Evolutionary conservation across 2,888 invertebrate genomes (phyloP).

Genomic region (Augiades crinisus): DNA sequence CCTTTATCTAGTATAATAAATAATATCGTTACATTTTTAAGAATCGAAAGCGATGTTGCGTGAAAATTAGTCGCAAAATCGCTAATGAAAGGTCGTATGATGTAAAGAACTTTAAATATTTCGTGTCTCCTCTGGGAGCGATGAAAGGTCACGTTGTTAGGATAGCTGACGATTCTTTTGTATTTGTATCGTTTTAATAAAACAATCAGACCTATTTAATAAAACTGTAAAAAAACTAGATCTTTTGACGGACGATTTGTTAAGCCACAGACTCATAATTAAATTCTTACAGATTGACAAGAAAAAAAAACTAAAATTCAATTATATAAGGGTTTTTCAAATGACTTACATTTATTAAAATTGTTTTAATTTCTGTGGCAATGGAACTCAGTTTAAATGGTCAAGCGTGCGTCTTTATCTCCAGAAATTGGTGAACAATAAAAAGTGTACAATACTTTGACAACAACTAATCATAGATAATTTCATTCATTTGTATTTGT

Average conservation of each 20-base stretch:
- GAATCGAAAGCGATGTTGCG: too few species aligned
- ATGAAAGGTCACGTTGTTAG: constrained; percentile 26
- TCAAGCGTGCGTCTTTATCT: constrained; percentile 73
- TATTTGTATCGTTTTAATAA: constrained; percentile 11
- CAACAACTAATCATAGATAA: too few species aligned
- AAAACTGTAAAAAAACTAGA: background rate
- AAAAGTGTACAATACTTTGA: background rate
- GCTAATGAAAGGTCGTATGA: background rate
- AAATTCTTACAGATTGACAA: background rate
- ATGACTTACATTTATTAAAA: background rate
- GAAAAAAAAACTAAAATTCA: too few species aligned
- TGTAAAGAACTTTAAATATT: constrained; percentile 9
- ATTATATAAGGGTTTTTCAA: background rate
- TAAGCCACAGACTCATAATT: background rate
- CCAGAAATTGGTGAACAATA: constrained; percentile 27
- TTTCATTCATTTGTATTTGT: too few species aligned
- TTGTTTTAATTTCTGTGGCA: background rate
- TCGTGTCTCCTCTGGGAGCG: constrained; percentile 30
- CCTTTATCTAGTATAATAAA: too few species aligned
- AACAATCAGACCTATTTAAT: constrained; percentile 1
- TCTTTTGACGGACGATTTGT: background rate
- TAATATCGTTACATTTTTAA: too few species aligned
- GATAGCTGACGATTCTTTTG: constrained; percentile 13
- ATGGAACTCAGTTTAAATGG: constrained; percentile 16
- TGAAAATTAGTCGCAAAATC: constrained; percentile 18